Evolutionary conservation across 2,113 vertebrate genomes (phyloP).

Genomic region (Nansenia antarctica): DNA sequence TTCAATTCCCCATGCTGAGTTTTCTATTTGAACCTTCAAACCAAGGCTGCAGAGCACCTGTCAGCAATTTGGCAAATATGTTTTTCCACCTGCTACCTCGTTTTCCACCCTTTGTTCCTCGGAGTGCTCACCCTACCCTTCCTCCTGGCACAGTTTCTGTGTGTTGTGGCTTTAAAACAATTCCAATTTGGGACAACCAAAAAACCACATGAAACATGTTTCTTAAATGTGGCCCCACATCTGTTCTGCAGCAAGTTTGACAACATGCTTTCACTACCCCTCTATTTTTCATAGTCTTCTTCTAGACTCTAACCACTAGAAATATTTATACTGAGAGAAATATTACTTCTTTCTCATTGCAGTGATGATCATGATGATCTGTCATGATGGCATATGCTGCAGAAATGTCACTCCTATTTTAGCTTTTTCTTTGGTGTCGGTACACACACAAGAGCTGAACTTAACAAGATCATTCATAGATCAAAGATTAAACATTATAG

Average conservation of each 20-base stretch:
- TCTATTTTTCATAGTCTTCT: slow-evolving; percentile 1
- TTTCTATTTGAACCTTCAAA: slow-evolving; percentile 25
- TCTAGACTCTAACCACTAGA: neutral
- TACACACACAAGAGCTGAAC: neutral
- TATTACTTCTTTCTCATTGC: neutral
- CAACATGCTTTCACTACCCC: slow-evolving; percentile 21
- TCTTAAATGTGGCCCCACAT: slow-evolving; percentile 33
- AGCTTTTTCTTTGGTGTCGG: neutral
- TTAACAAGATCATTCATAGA: neutral
- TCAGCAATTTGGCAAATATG: slow-evolving; percentile 57
- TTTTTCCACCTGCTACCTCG: slow-evolving; percentile 61
- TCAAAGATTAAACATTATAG: neutral
- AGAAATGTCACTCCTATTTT: neutral
- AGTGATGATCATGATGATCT: neutral
- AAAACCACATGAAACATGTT: slow-evolving; percentile 53
- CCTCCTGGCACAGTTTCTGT: slow-evolving; percentile 33
- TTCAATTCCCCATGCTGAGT: slow-evolving; percentile 7
- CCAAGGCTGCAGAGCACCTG: slow-evolving; percentile 45
- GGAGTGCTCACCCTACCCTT: slow-evolving; percentile 7
- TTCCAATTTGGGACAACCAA: slow-evolving; percentile 54
- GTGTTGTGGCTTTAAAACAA: slow-evolving; percentile 50
- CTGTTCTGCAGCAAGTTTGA: slow-evolving; percentile 47
- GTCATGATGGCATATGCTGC: no score
- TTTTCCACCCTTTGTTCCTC: slow-evolving; percentile 21
- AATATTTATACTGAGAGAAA: neutral